Base-by-base conservation (phyloP, 2,888 invertebrate species). In the Spicauda simplicius region DNA sequence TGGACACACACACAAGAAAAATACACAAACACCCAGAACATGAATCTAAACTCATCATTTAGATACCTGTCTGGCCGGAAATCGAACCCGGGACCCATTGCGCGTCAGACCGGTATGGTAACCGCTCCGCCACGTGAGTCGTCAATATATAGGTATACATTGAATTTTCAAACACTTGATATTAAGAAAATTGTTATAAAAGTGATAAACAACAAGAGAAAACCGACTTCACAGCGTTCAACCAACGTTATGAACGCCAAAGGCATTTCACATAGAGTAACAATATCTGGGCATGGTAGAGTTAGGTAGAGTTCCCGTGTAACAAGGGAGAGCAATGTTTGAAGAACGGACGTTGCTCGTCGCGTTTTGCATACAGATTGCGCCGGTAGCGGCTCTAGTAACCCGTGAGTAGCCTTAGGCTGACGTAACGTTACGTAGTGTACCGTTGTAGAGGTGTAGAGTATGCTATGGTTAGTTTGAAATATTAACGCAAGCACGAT, bases 291-390 rank as follows among this genome's bases (percentile, higher is more conserved):
- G 41, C 41, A 41, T 41, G 14, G 45, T 45, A 45, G 45, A 45
- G 45, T 45, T 45, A n/a, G 12, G 37, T 37, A 37, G 37, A 45
- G 67, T 50, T 37, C 50, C 55, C 45, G 52, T 25, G 61, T 55
- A 33, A 62, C 45, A 53, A 64, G 68, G 59, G 48, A 41, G 57
- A 52, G 41, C 45, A 33, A 37, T 64, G 68, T 68, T 68, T 68
- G 68, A 45, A 16, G 41, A 57, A 48, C 67, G 48, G 68, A 58
- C 56, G 60, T 70, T 64, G 68, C 45, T 41, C 65, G 69, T 69
- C 71, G 55, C 63, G 72, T 69, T 73, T 73, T 72, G 71, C 74
- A 75, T 74, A 73, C 70, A 74, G 69, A 74, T 73, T 70, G 72
- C 64, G 59, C 55, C 63, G 53, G 56, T 37, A 65, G 14, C 41